Conservation (phyloP, 37 sponge, comb jelly and placozoan genomes). For the Aplysina aerophoba region DNA sequence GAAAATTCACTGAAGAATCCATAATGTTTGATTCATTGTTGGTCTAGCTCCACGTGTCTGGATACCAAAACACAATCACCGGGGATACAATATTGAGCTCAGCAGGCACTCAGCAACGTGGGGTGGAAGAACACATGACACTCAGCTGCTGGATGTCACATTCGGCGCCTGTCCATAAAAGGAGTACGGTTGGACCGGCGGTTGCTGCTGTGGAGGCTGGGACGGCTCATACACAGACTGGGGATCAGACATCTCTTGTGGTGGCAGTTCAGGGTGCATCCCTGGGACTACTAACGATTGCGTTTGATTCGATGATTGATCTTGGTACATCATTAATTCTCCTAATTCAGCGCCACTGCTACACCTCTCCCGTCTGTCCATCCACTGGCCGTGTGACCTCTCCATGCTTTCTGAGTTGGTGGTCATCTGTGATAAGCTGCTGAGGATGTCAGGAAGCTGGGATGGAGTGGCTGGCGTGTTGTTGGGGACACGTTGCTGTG, state of each 20-base stretch:
- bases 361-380: conserved; percentile 23
- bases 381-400: background rate
- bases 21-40: too few species aligned
- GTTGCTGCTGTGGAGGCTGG: background rate
- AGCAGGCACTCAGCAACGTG: too few species aligned
- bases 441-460: conserved; percentile 67
- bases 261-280: too few species aligned
- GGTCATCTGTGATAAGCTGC: conserved; percentile 25
- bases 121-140: too few species aligned
- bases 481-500: conserved; percentile 65
- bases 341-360: background rate
- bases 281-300: too few species aligned
- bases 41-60: too few species aligned
- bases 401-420: background rate
- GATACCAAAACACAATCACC: too few species aligned
- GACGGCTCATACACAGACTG: background rate
- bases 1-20: too few species aligned
- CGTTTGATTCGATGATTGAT: background rate
- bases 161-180: background rate
- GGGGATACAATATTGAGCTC: too few species aligned
- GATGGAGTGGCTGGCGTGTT: conserved; percentile 92
- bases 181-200: background rate
- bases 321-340: background rate
- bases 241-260: background rate
- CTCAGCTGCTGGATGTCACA: background rate